phyloP scores from a whole-genome alignment of 2,797 vertebrate species.

The Ciconia nigra region DNA sequence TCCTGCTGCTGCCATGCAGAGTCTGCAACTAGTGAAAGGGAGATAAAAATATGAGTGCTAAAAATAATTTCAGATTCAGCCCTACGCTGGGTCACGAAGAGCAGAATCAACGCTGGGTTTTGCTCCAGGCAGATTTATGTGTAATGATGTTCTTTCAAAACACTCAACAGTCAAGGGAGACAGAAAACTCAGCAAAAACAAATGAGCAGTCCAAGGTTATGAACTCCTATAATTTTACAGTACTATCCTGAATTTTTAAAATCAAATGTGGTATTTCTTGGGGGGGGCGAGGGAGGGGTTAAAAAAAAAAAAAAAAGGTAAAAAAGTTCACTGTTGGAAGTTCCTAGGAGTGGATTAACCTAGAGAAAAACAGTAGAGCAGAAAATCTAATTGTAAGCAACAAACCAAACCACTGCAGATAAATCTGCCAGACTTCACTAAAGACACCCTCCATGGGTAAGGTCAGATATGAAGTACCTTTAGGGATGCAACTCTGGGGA shows the following conservation, averaged over 20 bases:
- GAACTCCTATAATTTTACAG: not conserved
- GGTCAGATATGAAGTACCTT: not conserved
- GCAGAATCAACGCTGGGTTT: not conserved
- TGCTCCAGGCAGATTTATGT: not conserved
- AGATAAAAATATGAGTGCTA: not conserved
- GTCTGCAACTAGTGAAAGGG: not conserved
- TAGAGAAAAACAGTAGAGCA: not conserved
- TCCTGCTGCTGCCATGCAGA: not conserved
- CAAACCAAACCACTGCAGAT: too few relatives aligned
- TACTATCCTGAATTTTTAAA: not conserved
- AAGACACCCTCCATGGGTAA: not conserved
- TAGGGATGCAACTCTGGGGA: too few relatives aligned
- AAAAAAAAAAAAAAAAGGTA: too few relatives aligned
- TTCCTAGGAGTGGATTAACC: not conserved
- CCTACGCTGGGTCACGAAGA: not conserved
- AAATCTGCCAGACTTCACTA: accelerated
- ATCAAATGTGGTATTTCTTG: not conserved
- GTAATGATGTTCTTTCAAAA: not conserved
- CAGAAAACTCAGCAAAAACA: not conserved
- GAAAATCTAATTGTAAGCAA: not conserved
- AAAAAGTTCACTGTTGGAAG: not conserved
- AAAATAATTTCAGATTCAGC: slow-evolving; percentile 16
- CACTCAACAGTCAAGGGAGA: not conserved
- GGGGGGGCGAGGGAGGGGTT: accelerated
- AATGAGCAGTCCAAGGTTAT: not conserved